phyloP scores from a whole-genome alignment of 2,797 vertebrate species.

The Dipus sagitta region DNA sequence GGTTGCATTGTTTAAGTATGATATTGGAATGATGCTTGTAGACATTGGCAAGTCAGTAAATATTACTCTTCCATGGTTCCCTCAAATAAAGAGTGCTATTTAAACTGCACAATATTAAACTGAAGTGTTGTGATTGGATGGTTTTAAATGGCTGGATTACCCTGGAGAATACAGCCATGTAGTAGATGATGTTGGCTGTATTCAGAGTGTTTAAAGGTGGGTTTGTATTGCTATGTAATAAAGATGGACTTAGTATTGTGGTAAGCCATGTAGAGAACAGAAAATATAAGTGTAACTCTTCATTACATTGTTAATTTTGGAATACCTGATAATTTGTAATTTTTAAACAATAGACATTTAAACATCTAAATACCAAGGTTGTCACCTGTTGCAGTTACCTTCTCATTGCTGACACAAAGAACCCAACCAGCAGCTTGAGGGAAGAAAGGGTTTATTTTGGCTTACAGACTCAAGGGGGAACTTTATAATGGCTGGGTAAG shows the following conservation, averaged over 20 bases:
- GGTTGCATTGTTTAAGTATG: background rate
- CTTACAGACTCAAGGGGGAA: too few relatives aligned
- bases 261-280: background rate
- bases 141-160: slow-evolving; percentile 11
- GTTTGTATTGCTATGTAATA: background rate
- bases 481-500: too few relatives aligned
- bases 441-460: too few relatives aligned
- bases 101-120: background rate
- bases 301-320: background rate
- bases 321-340: slow-evolving; percentile 3
- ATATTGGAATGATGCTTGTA: background rate
- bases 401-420: too few relatives aligned
- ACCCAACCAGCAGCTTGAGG: too few relatives aligned
- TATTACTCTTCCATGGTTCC: background rate
- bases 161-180: background rate
- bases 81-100: slow-evolving; percentile 11
- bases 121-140: slow-evolving; percentile 13
- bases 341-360: slow-evolving; percentile 19
- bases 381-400: background rate
- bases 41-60: background rate
- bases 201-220: slow-evolving; percentile 1
- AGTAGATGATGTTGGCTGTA: background rate
- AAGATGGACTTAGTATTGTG: background rate
- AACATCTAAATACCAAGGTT: background rate
- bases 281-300: background rate